phyloP scores from a whole-genome alignment of 2,888 invertebrate genomes.

The Hemithea aestivaria region DNA sequence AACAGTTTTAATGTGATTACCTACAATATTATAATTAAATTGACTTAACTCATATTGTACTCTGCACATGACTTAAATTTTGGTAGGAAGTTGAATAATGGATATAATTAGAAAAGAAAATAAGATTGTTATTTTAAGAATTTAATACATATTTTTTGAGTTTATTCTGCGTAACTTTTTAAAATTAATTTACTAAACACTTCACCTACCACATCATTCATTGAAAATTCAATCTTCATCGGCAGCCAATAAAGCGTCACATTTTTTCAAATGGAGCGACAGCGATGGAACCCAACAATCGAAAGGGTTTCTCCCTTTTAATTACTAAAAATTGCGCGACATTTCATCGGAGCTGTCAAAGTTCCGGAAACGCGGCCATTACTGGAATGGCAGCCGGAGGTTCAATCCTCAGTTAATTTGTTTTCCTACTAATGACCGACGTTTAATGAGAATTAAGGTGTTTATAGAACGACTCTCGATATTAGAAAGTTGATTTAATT shows the following conservation, averaged over 20 bases:
- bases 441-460: constrained; percentile 71
- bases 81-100: too few relatives aligned
- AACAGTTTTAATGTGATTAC: too few relatives aligned
- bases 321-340: constrained; percentile 75
- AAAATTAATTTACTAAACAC: too few relatives aligned
- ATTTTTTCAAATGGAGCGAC: constrained; percentile 23
- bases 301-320: constrained; percentile 46
- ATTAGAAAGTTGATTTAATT: constrained; percentile 61
- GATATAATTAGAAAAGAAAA: too few relatives aligned
- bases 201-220: too few relatives aligned
- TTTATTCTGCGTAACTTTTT: too few relatives aligned
- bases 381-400: constrained; percentile 54
- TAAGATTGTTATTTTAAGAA: too few relatives aligned
- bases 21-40: too few relatives aligned
- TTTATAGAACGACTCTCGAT: constrained; percentile 60
- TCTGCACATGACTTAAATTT: too few relatives aligned
- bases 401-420: constrained; percentile 59
- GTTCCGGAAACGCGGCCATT: constrained; percentile 58
- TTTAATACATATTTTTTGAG: too few relatives aligned
- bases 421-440: constrained; percentile 66
- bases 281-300: constrained; percentile 20
- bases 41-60: too few relatives aligned
- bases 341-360: constrained; percentile 74
- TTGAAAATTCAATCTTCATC: constrained; percentile 10
- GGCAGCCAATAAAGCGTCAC: constrained; percentile 19